phyloP scores from a whole-genome alignment of 2,888 invertebrate species.

The Listrodromus nycthemerus region DNA sequence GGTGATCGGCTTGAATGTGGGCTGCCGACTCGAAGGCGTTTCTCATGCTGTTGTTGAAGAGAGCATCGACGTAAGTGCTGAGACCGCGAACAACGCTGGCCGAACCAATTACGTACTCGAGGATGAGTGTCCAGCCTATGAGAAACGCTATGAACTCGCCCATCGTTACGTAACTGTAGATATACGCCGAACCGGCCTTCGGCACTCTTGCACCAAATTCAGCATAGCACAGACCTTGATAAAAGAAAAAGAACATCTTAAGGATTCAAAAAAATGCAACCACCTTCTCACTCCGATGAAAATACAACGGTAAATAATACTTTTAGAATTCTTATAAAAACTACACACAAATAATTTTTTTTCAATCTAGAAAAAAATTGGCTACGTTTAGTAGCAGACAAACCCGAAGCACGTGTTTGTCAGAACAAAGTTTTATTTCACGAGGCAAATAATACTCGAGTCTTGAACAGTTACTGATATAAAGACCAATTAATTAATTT shows the following conservation, averaged over 20 bases:
- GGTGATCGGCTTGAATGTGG: slow-evolving; percentile 88
- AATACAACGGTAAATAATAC: neutral
- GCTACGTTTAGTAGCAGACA: too few species aligned
- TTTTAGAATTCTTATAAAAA: too few species aligned
- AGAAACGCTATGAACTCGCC: slow-evolving; percentile 96
- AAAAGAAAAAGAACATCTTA: neutral
- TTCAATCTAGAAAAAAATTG: too few species aligned
- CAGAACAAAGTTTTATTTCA: too few species aligned
- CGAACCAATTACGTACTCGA: slow-evolving; percentile 94
- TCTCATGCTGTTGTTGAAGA: slow-evolving; percentile 89
- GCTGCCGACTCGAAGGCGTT: slow-evolving; percentile 87
- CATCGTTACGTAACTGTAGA: slow-evolving; percentile 96
- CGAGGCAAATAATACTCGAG: too few species aligned
- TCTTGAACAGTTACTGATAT: neutral
- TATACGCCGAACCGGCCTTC: slow-evolving; percentile 96
- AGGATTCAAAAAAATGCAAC: neutral
- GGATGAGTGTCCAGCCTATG: slow-evolving; percentile 97
- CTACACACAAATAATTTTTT: too few species aligned
- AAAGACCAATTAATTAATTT: slow-evolving; percentile 1
- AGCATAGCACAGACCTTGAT: slow-evolving; percentile 93
- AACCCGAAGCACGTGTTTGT: too few species aligned
- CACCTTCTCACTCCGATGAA: neutral
- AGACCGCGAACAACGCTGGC: slow-evolving; percentile 94
- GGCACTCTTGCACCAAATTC: slow-evolving; percentile 96
- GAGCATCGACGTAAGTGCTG: slow-evolving; percentile 91